Conservation (phyloP, 2,888 invertebrate species). For the Eledona agricola region DNA sequence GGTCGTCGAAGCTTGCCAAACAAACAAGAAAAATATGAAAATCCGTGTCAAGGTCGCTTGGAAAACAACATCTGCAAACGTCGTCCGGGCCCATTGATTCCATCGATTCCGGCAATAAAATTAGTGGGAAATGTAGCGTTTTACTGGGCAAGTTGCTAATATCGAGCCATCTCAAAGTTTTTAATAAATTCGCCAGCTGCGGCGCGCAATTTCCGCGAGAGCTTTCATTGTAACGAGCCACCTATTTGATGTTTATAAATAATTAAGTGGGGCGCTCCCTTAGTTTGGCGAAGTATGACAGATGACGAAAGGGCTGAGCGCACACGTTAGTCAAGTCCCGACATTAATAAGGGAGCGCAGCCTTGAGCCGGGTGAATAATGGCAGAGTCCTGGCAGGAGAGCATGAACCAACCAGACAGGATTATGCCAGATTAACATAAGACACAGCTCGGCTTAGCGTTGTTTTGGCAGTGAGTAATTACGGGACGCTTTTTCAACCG, state of each 20-base stretch:
- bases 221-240: constrained; percentile 40
- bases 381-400: constrained; percentile 56
- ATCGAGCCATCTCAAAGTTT: constrained; percentile 1
- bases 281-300: constrained; percentile 46
- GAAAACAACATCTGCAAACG: too few relatives aligned
- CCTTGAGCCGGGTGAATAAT: constrained; percentile 57
- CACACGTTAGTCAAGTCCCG: constrained; percentile 49
- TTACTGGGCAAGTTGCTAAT: constrained; percentile 25
- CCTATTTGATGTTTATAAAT: constrained; percentile 39
- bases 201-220: constrained; percentile 35
- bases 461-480: constrained; percentile 63
- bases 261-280: constrained; percentile 34
- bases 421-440: constrained; percentile 63
- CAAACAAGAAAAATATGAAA: too few relatives aligned
- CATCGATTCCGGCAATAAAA: constrained; percentile 28
- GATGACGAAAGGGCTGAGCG: constrained; percentile 48
- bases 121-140: constrained; percentile 28
- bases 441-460: constrained; percentile 63
- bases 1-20: too few relatives aligned
- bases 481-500: constrained; percentile 55
- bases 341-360: constrained; percentile 51
- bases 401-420: constrained; percentile 61
- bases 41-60: too few relatives aligned
- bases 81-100: too few relatives aligned
- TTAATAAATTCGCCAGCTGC: constrained; percentile 35